A percentile compares a stretch with the other conserved stretches of the same genome.
phyloP scores from a whole-genome alignment of 2,888 invertebrate genomes.

The Dorcus hopei region DNA sequence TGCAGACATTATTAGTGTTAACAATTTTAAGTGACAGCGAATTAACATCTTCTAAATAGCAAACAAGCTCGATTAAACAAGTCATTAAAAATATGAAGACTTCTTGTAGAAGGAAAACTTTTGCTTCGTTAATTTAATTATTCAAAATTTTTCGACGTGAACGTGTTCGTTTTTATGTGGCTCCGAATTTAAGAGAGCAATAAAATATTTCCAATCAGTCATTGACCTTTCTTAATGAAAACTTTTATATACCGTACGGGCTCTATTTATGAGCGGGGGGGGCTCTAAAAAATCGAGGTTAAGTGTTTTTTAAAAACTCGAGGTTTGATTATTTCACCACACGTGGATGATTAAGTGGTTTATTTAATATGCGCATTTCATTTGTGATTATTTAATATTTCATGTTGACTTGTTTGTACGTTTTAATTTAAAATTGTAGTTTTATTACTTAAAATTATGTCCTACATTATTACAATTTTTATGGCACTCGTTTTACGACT shows the following conservation, averaged over 20 bases:
- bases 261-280: slow-evolving; percentile 20
- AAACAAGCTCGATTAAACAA: too few relatives aligned
- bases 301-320: slow-evolving; percentile 31
- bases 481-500: slow-evolving; percentile 1
- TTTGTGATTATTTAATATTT: slow-evolving; percentile 19
- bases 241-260: slow-evolving; percentile 22
- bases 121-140: too few relatives aligned
- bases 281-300: slow-evolving; percentile 23
- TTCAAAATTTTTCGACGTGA: too few relatives aligned
- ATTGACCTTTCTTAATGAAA: slow-evolving; percentile 23
- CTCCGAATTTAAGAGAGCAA: slow-evolving; percentile 1
- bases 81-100: too few relatives aligned
- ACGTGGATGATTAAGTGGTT: slow-evolving; percentile 34
- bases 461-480: slow-evolving; percentile 1
- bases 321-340: slow-evolving; percentile 31
- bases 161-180: slow-evolving; percentile 14
- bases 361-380: slow-evolving; percentile 22
- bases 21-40: too few relatives aligned
- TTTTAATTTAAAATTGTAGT: not conserved
- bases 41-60: too few relatives aligned
- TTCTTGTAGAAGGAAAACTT: not conserved
- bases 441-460: slow-evolving; percentile 1
- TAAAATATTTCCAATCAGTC: slow-evolving; percentile 24
- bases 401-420: not conserved
- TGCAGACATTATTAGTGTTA: too few relatives aligned